These are phyloP conservation scores for Capreolus pygargus DNA, from an alignment of 2,113 vertebrate species.

Conservation along the genomic window DNA sequence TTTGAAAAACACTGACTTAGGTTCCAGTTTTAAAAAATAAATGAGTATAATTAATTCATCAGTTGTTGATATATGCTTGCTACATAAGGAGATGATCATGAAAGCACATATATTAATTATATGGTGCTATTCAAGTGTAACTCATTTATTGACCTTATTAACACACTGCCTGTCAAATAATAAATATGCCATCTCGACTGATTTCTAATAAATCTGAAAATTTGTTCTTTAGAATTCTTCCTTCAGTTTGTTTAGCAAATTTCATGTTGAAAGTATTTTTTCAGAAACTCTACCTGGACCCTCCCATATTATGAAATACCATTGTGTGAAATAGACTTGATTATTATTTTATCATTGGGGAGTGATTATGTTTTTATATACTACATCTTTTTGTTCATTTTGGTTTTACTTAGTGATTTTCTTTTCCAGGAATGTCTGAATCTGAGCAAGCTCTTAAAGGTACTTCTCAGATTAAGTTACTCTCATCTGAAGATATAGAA, in stretches of 20 bases:
- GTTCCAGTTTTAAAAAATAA: background rate
- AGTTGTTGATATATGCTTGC: background rate
- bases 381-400: background rate
- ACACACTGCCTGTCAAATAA: background rate
- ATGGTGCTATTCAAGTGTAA: background rate
- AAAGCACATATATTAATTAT: background rate
- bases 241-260: background rate
- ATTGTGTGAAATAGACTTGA: background rate
- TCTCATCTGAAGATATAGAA: conserved; percentile 94
- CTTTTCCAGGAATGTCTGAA: conserved; percentile 93
- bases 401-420: conserved; percentile 31
- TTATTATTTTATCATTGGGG: background rate
- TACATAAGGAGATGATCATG: background rate
- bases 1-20: background rate
- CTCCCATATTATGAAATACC: background rate
- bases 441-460: conserved; percentile 98
- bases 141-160: background rate
- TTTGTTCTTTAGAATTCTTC: background rate
- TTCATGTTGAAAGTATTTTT: conserved; percentile 18
- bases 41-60: background rate
- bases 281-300: background rate
- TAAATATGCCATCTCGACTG: background rate
- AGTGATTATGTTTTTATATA: background rate
- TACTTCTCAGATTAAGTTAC: conserved; percentile 97
- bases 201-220: background rate